phyloP scores from a whole-genome alignment of 2,113 vertebrate genomes.

The Lucifuga dentata region DNA sequence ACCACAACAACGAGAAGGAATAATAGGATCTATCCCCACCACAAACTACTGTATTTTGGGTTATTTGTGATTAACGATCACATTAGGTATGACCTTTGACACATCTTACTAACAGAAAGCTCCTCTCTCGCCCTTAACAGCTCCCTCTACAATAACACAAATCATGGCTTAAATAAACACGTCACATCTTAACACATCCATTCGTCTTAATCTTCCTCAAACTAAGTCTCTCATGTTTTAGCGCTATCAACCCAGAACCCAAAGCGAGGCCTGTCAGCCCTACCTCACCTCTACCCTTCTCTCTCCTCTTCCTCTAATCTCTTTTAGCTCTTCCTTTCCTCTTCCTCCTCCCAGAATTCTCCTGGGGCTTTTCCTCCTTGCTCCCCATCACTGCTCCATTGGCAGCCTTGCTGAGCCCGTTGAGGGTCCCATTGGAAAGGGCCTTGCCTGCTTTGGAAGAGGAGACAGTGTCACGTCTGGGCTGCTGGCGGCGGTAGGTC shows the following conservation, averaged over 20 bases:
- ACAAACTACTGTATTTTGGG: constrained; percentile 42
- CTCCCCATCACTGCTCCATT: constrained; percentile 83
- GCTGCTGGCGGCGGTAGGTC: constrained; percentile 96
- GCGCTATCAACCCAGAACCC: constrained; percentile 44
- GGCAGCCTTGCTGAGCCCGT: constrained; percentile 88
- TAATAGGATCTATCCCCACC: constrained; percentile 44
- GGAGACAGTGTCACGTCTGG: constrained; percentile 79
- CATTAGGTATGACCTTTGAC: constrained; percentile 34
- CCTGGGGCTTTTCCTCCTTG: constrained; percentile 88
- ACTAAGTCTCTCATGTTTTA: constrained; percentile 61
- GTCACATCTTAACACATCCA: constrained; percentile 49
- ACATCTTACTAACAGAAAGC: constrained; percentile 36
- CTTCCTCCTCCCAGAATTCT: constrained; percentile 89
- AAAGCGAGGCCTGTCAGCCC: constrained; percentile 36
- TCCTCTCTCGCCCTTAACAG: constrained; percentile 18
- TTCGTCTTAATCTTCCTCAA: constrained; percentile 37
- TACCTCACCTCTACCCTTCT: constrained; percentile 48
- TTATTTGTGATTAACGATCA: constrained; percentile 41
- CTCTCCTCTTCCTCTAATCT: constrained; percentile 85
- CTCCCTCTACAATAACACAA: constrained; percentile 59
- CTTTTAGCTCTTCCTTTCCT: constrained; percentile 95
- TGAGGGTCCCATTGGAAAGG: constrained; percentile 86
- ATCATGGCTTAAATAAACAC: constrained; percentile 68
- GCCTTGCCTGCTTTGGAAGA: constrained; percentile 85
- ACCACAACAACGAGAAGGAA: constrained; percentile 62